Evolutionary conservation across 2,113 vertebrate species (phyloP).

Genomic region (Sapajus apella): DNA sequence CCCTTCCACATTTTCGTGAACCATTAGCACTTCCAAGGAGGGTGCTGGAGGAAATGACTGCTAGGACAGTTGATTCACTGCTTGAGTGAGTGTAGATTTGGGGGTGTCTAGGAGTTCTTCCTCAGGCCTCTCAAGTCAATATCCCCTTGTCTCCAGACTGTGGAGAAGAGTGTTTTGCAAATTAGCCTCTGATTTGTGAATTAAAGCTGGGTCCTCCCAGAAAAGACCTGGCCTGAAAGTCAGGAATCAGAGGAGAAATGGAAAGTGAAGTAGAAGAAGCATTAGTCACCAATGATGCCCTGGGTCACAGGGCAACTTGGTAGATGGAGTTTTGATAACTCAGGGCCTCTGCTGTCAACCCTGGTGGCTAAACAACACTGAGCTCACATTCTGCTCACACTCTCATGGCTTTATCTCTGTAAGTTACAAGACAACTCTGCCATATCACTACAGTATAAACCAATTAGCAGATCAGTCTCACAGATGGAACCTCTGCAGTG

Average conservation of each 20-base stretch:
- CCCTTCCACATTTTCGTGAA: neutral
- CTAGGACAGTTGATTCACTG: neutral
- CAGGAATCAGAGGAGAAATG: neutral
- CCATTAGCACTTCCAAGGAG: neutral
- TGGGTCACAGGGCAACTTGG: neutral
- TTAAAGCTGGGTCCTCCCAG: neutral
- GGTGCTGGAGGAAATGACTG: neutral
- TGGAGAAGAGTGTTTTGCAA: neutral
- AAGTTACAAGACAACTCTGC: constrained; percentile 5
- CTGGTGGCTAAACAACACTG: constrained; percentile 24
- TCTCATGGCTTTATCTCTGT: neutral
- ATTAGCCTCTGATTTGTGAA: neutral
- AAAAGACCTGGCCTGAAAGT: neutral
- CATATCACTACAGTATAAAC: neutral
- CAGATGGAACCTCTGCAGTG: constrained; percentile 17
- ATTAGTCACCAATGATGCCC: neutral
- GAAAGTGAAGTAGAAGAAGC: neutral
- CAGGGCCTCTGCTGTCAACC: neutral
- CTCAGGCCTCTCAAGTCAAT: neutral
- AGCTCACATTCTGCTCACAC: neutral
- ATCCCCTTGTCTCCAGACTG: neutral
- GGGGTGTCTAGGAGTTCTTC: neutral
- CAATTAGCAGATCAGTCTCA: constrained; percentile 52
- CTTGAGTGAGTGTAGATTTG: neutral
- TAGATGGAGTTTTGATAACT: constrained; percentile 38